phyloP scores from a whole-genome alignment of 2,888 invertebrate genomes.

The Eilema caniola region DNA sequence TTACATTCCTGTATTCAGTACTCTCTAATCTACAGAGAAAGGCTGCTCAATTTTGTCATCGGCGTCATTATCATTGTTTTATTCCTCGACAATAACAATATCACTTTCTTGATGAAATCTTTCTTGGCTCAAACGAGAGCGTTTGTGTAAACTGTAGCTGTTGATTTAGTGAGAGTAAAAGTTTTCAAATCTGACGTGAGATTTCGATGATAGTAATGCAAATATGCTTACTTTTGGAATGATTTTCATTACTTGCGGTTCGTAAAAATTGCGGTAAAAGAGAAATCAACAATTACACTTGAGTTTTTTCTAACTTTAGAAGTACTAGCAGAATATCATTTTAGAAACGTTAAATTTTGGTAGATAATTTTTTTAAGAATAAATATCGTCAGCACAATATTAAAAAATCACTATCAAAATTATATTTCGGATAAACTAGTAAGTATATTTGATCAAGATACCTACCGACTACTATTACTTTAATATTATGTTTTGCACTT shows the following conservation, averaged over 20 bases:
- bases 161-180: conserved; percentile 42
- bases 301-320: conserved; percentile 1
- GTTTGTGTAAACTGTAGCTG: conserved; percentile 42
- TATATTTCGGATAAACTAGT: background rate
- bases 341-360: background rate
- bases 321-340: background rate
- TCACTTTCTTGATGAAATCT: conserved; percentile 48
- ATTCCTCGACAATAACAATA: conserved; percentile 31
- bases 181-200: conserved; percentile 34
- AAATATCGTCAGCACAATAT: background rate
- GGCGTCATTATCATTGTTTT: conserved; percentile 39
- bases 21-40: conserved; percentile 51
- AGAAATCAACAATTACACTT: conserved; percentile 29
- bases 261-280: conserved; percentile 22
- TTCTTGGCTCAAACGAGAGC: conserved; percentile 20
- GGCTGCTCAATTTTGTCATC: conserved; percentile 45
- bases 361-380: background rate
- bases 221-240: conserved; percentile 30
- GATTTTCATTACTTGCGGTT: conserved; percentile 17
- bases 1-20: conserved; percentile 41
- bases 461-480: too few species aligned
- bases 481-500: too few species aligned
- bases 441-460: too few species aligned
- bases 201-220: conserved; percentile 31
- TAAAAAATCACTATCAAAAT: background rate